A percentile compares a stretch with the other conserved stretches of the same genome.
Conservation (phyloP, 2,888 invertebrate genomes). For the Spodoptera littoralis region DNA sequence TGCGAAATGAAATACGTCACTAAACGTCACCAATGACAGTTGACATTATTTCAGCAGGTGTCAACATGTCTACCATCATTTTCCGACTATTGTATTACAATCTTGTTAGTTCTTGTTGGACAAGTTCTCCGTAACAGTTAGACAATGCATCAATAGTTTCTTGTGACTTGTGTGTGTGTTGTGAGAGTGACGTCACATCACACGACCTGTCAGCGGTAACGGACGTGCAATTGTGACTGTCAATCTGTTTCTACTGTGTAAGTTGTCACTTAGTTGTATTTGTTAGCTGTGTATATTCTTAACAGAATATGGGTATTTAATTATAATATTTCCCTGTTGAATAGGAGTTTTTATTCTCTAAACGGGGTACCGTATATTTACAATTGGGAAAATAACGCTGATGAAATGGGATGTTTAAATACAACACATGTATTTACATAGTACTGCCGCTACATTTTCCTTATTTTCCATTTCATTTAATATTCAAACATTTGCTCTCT, state of each 20-base stretch:
- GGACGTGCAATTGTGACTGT: constrained; percentile 24
- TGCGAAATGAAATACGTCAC: neutral
- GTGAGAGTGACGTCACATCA: constrained; percentile 24
- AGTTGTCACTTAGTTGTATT: constrained; percentile 11
- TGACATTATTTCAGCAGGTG: neutral
- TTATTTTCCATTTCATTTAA: too few relatives aligned
- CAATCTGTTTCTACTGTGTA: constrained; percentile 4
- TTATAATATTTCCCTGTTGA: too few relatives aligned
- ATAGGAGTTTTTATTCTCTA: too few relatives aligned
- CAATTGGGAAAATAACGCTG: too few relatives aligned
- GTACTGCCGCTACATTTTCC: too few relatives aligned
- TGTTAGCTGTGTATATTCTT: neutral
- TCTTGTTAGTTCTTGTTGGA: constrained; percentile 14
- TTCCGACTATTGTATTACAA: constrained; percentile 6
- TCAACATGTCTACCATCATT: neutral
- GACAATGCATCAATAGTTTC: constrained; percentile 7
- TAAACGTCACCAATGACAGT: neutral
- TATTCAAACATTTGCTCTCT: too few relatives aligned
- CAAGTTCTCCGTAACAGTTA: neutral
- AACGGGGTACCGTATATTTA: too few relatives aligned
- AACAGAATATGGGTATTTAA: too few relatives aligned
- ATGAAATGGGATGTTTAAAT: too few relatives aligned
- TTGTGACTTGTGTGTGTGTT: too few relatives aligned
- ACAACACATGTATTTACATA: too few relatives aligned
- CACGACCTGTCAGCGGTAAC: constrained; percentile 4